Percentiles rank a stretch among this genome's conserved stretches.
phyloP scores from a whole-genome alignment of 2,797 vertebrate species.

The Gymnoscopelus microlampas region DNA sequence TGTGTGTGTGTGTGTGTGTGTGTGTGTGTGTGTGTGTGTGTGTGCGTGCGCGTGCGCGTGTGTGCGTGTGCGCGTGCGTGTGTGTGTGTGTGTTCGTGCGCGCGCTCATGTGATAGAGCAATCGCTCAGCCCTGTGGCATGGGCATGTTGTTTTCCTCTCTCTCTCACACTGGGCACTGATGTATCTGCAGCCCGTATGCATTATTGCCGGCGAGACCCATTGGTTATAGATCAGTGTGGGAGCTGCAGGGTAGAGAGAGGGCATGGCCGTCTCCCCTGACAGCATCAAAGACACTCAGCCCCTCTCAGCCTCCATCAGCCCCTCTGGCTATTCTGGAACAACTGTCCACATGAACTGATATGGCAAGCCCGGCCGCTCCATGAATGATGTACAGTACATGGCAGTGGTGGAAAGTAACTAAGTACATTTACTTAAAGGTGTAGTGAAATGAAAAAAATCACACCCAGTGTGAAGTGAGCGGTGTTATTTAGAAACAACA shows the following conservation, averaged over 20 bases:
- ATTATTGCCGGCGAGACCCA: conserved; percentile 66
- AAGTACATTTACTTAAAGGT: too few relatives aligned
- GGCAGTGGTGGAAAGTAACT: too few relatives aligned
- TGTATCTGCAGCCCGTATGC: conserved; percentile 64
- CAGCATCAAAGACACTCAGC: conserved; percentile 6
- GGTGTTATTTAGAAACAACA: too few relatives aligned
- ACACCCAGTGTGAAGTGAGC: too few relatives aligned
- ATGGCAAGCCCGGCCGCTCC: conserved; percentile 20
- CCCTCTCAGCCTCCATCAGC: conserved; percentile 36
- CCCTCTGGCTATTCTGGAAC: conserved; percentile 12
- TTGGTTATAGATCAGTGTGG: conserved; percentile 72
- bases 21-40: conserved; percentile 7
- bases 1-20: conserved; percentile 39
- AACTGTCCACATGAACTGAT: conserved; percentile 42
- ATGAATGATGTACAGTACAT: conserved; percentile 17
- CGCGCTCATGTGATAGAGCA: conserved; percentile 35
- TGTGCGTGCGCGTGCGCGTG: background rate
- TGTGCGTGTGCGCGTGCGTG: conserved; percentile 7
- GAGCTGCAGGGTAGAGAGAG: conserved; percentile 46
- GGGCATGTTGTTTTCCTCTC: conserved; percentile 78
- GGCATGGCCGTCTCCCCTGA: background rate
- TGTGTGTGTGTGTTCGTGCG: conserved; percentile 30
- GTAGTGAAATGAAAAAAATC: too few relatives aligned
- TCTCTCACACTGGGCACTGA: conserved; percentile 59
- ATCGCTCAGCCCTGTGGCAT: conserved; percentile 52